phyloP scores from a whole-genome alignment of 2,113 vertebrate species.

The Dinomys branickii region DNA sequence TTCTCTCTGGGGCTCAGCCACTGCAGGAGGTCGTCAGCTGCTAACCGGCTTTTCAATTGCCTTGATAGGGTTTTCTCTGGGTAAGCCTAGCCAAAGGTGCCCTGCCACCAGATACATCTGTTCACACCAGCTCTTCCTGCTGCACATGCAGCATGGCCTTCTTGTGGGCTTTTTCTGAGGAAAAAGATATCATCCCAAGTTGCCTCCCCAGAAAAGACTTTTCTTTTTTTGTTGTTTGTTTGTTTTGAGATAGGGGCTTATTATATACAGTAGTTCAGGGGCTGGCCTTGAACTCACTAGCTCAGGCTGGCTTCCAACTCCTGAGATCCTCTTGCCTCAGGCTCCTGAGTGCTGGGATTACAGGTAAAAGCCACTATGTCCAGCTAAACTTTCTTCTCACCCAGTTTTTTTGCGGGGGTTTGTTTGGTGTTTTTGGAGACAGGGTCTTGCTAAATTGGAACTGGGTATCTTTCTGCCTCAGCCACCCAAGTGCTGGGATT shows the following conservation, averaged over 20 bases:
- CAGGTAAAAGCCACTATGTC: not conserved
- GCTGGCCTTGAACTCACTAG: not conserved
- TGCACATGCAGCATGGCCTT: not conserved
- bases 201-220: not conserved
- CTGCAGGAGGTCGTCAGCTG: not conserved
- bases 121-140: not conserved
- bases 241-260: not conserved
- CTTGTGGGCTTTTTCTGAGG: not conserved
- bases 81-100: not conserved
- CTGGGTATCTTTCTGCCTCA: too few relatives aligned
- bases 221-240: not conserved
- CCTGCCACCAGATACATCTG: fast-evolving
- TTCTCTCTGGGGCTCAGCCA: not conserved
- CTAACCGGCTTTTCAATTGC: not conserved
- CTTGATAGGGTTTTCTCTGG: not conserved
- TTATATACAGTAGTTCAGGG: not conserved
- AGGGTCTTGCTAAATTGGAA: too few relatives aligned
- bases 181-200: not conserved
- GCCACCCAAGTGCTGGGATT: too few relatives aligned
- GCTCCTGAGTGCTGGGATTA: not conserved
- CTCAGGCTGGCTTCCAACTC: not conserved
- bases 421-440: too few relatives aligned
- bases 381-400: not conserved
- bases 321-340: not conserved
- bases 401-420: too few relatives aligned